Evolutionary conservation across 2,888 invertebrate genomes (phyloP), one percentile per base, ranked within the genome.

Genomic region (Neria commutata): DNA sequence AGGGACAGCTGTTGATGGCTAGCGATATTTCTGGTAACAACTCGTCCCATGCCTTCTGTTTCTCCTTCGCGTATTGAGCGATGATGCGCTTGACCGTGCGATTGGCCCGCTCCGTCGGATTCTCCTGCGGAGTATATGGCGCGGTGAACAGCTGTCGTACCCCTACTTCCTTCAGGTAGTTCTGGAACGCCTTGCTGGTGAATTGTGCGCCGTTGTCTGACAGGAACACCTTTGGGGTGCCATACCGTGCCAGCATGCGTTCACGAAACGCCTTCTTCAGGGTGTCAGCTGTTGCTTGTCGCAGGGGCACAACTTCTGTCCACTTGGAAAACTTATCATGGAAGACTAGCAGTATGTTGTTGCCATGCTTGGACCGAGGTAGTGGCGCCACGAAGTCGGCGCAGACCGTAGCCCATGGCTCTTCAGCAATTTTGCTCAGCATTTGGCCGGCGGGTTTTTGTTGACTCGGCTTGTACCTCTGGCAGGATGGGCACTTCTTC

Each of bases 321-420:
- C 51, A 55, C 37, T 60, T 60, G 6, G 55, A 51, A 14, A 60
- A 51, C 8, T 24, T 23, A 10, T 58, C 54, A 14, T 47, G 11
- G 14, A 53, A 53, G 3, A 53, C 50, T 14, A 55, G 25, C 34
- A 54, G 40, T 19, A 37, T 33, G 6, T 29, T 51, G 26, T 46
- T 46, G 16, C 59, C 54, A n/a, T 59, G 45, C 25, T 40, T 42
- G 4, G 55, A 54, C 26, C 53, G 21, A n/a, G 51, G 4, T 2
- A 58, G 19, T 2, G 58, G 50, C 17, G 34, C 50, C n/a, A 54
- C 51, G 16, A 60, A 23, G 21, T 60, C 60, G n/a, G 40, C 47
- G n/a, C 47, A 47, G 1, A 47, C 25, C 1, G 29, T 48, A 1
- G 21, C 34, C 47, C 47, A 54, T 11, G 54, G 34, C 6, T 47